These are phyloP conservation scores for Malacoraja senta DNA, from an alignment of 2,797 vertebrate genomes.

Conservation along the genomic window DNA sequence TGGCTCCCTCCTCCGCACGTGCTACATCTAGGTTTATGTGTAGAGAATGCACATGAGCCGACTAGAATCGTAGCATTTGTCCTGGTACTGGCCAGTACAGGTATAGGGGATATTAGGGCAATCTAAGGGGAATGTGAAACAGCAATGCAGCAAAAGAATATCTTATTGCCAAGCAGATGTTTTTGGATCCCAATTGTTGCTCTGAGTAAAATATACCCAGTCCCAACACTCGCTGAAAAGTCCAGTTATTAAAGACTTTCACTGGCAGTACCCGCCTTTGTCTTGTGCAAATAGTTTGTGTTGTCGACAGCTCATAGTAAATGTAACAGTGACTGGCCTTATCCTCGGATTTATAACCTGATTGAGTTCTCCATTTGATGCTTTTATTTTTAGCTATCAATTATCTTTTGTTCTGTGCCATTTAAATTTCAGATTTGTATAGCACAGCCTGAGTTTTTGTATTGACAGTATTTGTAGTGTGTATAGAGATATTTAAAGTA, in stretches of 20 bases:
- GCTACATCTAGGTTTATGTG: not conserved
- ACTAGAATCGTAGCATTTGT: not conserved
- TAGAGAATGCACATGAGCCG: not conserved
- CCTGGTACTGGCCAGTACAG: not conserved
- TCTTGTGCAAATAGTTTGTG: not conserved
- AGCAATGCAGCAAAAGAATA: not conserved
- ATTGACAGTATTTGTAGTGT: constrained; percentile 35
- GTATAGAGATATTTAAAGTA: not conserved
- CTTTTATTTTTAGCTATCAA: not conserved
- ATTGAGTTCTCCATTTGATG: not conserved
- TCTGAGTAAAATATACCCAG: not conserved
- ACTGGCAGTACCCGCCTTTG: not conserved
- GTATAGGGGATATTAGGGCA: not conserved
- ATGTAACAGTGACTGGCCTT: not conserved
- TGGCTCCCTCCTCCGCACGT: not conserved
- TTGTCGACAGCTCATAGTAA: not conserved
- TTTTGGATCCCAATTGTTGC: not conserved
- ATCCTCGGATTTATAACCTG: not conserved
- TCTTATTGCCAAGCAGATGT: not conserved
- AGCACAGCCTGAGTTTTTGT: not conserved
- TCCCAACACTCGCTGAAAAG: not conserved
- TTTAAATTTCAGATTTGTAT: constrained; percentile 18
- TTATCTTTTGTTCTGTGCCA: constrained; percentile 6
- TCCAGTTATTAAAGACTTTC: not conserved
- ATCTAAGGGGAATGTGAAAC: not conserved